Conservation (phyloP, 2,888 invertebrate species). For the Lasius platythorax region DNA sequence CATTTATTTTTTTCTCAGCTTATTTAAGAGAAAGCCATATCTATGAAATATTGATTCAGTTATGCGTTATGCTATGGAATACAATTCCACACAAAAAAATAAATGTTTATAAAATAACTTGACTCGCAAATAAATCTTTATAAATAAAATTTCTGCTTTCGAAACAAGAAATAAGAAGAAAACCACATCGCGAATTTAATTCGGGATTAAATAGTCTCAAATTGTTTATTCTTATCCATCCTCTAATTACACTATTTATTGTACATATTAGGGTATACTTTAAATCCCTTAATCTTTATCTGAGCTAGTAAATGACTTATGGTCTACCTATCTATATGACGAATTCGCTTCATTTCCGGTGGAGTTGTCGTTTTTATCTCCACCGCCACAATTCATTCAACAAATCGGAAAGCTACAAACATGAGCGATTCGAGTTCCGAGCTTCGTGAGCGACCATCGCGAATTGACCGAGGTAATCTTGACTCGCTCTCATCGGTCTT, state of each 20-base stretch:
- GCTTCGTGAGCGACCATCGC: slow-evolving; percentile 35
- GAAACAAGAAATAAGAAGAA: background rate
- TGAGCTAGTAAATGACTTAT: background rate
- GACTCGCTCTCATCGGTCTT: slow-evolving; percentile 60
- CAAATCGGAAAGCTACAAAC: slow-evolving; percentile 40
- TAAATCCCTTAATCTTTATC: background rate
- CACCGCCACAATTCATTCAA: background rate
- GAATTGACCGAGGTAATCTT: slow-evolving; percentile 46
- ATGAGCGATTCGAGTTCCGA: slow-evolving; percentile 30
- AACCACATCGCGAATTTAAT: background rate
- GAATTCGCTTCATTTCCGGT: background rate
- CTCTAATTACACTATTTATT: background rate
- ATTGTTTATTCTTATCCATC: background rate
- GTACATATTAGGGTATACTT: background rate
- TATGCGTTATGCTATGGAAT: background rate
- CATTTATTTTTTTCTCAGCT: background rate
- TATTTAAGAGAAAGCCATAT: background rate
- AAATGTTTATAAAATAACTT: background rate
- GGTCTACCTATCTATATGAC: background rate
- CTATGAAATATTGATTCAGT: background rate
- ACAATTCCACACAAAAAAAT: background rate
- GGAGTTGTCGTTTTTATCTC: background rate
- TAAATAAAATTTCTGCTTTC: background rate
- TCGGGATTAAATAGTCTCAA: background rate
- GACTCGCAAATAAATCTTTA: background rate